Conservation (phyloP, 2,888 invertebrate genomes). For the Empis livida region DNA sequence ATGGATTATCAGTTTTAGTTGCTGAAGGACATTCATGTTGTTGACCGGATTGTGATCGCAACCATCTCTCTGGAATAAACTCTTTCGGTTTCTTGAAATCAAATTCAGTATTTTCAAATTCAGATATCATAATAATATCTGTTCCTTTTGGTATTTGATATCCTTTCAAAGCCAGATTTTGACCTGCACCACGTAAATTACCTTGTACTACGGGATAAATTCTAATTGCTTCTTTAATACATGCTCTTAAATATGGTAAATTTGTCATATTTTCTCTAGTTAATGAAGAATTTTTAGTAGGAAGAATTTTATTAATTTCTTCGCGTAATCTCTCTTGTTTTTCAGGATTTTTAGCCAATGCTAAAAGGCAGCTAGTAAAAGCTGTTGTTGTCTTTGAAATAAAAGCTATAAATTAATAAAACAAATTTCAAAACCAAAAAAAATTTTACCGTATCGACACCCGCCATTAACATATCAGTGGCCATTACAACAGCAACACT, state of each 20-base stretch:
- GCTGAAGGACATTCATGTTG: constrained; percentile 8
- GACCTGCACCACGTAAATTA: constrained; percentile 39
- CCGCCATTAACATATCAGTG: constrained; percentile 51
- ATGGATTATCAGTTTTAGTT: constrained; percentile 12
- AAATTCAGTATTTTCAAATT: constrained; percentile 45
- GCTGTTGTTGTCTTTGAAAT: constrained; percentile 31
- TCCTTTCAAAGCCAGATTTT: constrained; percentile 44
- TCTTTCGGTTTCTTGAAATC: constrained; percentile 46
- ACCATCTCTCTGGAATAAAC: constrained; percentile 64
- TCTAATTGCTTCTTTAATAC: constrained; percentile 54
- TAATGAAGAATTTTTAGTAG: constrained; percentile 26
- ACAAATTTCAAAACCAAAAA: constrained; percentile 33
- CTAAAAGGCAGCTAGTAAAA: constrained; percentile 42
- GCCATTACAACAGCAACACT: constrained; percentile 49
- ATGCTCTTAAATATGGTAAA: constrained; percentile 49
- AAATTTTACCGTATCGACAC: constrained; percentile 50
- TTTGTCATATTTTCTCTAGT: constrained; percentile 33
- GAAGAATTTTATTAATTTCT: constrained; percentile 40
- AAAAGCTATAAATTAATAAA: neutral
- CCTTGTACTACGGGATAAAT: constrained; percentile 43
- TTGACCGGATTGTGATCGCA: constrained; percentile 21
- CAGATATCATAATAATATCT: constrained; percentile 56
- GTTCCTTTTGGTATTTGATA: constrained; percentile 48
- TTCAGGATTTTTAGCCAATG: constrained; percentile 46
- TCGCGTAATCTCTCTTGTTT: constrained; percentile 49